Evolutionary conservation across 1,140 invertebrate species (phyloP).

Genomic region (Drosophila ercepeae): DNA sequence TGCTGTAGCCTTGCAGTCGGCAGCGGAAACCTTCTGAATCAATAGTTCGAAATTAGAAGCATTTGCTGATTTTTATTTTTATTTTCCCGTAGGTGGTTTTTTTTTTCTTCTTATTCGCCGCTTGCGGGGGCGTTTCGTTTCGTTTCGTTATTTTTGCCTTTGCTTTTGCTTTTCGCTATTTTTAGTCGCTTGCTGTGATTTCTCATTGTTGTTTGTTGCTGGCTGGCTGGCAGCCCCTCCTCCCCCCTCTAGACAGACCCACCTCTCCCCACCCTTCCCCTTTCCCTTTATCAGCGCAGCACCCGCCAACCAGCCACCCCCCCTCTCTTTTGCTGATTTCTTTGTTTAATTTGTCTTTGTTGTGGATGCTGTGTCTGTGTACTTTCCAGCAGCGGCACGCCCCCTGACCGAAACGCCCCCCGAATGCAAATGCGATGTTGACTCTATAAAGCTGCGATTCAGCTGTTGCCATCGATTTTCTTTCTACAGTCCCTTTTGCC

Average conservation of each 20-base stretch:
- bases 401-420: not conserved
- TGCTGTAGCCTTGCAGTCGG: not conserved
- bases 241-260: not conserved
- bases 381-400: conserved; percentile 14
- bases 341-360: conserved; percentile 80
- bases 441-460: conserved; percentile 22
- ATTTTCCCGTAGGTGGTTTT: conserved; percentile 4
- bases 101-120: conserved; percentile 3
- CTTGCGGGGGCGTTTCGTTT: conserved; percentile 34
- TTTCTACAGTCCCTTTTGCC: conserved; percentile 11
- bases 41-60: conserved; percentile 68
- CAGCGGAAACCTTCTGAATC: conserved; percentile 42
- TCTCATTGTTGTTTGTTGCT: conserved; percentile 74
- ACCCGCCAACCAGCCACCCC: not conserved
- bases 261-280: not conserved
- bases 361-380: conserved; percentile 42
- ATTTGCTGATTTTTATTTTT: conserved; percentile 24
- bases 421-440: conserved; percentile 33
- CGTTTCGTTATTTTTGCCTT: conserved; percentile 59
- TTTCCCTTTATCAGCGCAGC: not conserved
- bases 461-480: conserved; percentile 54
- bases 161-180: conserved; percentile 54
- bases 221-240: conserved; percentile 3
- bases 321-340: conserved; percentile 55
- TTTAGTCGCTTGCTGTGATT: conserved; percentile 77